These are phyloP conservation scores for Micropterix aruncella DNA, from an alignment of 2,888 invertebrate genomes.

Conservation along the genomic window DNA sequence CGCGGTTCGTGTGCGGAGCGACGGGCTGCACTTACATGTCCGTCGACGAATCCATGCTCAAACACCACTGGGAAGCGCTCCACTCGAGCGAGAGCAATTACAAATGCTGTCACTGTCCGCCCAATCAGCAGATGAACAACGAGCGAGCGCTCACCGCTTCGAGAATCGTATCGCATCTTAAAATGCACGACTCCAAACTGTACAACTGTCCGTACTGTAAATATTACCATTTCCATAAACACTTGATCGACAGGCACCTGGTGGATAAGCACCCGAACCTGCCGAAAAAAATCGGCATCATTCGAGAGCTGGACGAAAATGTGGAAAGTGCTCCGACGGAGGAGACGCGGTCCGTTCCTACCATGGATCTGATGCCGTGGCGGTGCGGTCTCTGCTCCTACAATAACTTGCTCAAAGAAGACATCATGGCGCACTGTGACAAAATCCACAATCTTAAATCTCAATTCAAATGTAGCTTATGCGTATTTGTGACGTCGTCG, in stretches of 20 bases:
- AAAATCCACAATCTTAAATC: slow-evolving; percentile 46
- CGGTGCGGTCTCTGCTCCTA: slow-evolving; percentile 54
- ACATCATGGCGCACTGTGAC: slow-evolving; percentile 43
- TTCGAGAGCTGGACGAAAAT: slow-evolving; percentile 17
- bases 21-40: slow-evolving; percentile 55
- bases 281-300: slow-evolving; percentile 11
- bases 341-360: slow-evolving; percentile 17
- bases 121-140: slow-evolving; percentile 34
- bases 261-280: slow-evolving; percentile 37
- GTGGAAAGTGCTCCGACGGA: slow-evolving; percentile 14
- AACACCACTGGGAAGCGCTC: slow-evolving; percentile 56
- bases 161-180: slow-evolving; percentile 56
- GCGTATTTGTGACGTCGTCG: slow-evolving; percentile 39
- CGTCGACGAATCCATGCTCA: slow-evolving; percentile 54
- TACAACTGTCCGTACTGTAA: slow-evolving; percentile 59
- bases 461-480: slow-evolving; percentile 59
- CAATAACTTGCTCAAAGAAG: slow-evolving; percentile 41
- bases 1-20: slow-evolving; percentile 59
- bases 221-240: slow-evolving; percentile 47
- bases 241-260: slow-evolving; percentile 52
- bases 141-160: slow-evolving; percentile 34
- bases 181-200: slow-evolving; percentile 57
- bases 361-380: slow-evolving; percentile 48
- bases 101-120: slow-evolving; percentile 60
- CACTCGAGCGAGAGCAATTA: slow-evolving; percentile 46